These are phyloP conservation scores for Cavia porcellus DNA, from an alignment of 2,113 vertebrate species.

Conservation along the genomic window DNA sequence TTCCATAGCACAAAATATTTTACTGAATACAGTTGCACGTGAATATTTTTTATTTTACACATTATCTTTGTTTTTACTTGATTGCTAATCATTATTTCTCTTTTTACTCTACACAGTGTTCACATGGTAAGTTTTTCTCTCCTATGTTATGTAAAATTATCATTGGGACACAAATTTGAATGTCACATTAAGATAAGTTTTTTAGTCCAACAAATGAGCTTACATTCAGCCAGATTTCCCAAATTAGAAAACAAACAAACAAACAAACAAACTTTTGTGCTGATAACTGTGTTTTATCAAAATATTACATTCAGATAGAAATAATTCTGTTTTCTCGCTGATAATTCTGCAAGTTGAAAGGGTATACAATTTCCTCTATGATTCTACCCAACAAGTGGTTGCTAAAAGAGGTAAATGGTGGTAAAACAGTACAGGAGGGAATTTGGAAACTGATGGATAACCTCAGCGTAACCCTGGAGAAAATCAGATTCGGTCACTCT, in stretches of 20 bases:
- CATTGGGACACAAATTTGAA: neutral
- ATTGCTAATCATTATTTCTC: neutral
- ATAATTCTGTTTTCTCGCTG: neutral
- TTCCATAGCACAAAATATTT: neutral
- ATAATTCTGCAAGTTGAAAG: neutral
- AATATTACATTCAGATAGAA: neutral
- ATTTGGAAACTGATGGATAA: neutral
- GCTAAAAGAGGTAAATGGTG: neutral
- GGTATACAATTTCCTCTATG: neutral
- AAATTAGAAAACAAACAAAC: neutral
- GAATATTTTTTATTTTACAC: neutral
- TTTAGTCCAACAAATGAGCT: neutral
- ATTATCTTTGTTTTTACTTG: neutral
- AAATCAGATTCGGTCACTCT: neutral
- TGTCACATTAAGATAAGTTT: neutral
- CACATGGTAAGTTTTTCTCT: neutral
- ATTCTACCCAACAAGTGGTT: conserved; percentile 2
- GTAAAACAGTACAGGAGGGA: neutral
- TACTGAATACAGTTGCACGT: neutral
- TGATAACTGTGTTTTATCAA: neutral
- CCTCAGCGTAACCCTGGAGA: neutral
- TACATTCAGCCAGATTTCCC: neutral
- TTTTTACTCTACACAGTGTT: neutral
- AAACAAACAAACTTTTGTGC: neutral
- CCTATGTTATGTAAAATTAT: neutral